Percentiles rank a stretch among this genome's conserved stretches.
These are phyloP conservation scores for Crotalus adamanteus DNA, from an alignment of 2,797 vertebrate species.

Conservation along the genomic window DNA sequence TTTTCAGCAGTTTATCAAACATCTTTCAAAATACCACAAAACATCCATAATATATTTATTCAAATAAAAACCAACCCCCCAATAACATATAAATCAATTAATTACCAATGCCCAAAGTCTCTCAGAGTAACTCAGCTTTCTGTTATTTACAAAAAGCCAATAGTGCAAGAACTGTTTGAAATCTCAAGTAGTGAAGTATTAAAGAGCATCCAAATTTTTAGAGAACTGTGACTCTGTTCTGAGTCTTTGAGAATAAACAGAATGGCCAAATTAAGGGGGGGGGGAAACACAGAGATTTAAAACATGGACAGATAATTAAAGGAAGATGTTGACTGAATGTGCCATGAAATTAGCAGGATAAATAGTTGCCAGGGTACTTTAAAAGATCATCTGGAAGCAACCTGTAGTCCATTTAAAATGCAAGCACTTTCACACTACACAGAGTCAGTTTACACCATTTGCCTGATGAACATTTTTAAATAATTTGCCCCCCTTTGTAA, in stretches of 20 bases:
- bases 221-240: background rate
- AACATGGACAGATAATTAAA: background rate
- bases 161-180: background rate
- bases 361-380: background rate
- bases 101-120: background rate
- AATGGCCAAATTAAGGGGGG: background rate
- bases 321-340: background rate
- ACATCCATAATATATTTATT: background rate
- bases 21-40: background rate
- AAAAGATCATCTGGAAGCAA: background rate
- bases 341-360: background rate
- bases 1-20: background rate
- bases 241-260: background rate
- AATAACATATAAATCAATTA: background rate
- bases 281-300: background rate
- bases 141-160: background rate
- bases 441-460: background rate
- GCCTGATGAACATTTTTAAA: background rate
- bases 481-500: background rate
- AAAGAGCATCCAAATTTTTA: background rate
- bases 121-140: background rate
- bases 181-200: background rate
- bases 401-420: background rate
- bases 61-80: background rate
- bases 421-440: background rate